Evolutionary conservation across 1,140 invertebrate species (phyloP).

Genomic region (Aphidius gifuensis): DNA sequence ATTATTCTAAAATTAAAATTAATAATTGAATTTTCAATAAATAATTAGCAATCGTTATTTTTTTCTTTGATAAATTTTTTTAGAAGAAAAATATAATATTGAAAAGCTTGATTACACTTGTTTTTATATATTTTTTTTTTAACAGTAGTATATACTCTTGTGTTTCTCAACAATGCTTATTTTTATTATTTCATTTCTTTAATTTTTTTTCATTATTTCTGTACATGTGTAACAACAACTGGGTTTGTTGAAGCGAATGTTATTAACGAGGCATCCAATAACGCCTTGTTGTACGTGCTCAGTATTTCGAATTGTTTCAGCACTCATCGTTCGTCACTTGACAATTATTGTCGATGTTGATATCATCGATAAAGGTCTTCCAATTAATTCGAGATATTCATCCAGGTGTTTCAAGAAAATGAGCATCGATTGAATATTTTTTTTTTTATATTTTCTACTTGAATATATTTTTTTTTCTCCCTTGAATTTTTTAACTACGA

Average conservation of each 20-base stretch:
- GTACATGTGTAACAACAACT: constrained; percentile 1
- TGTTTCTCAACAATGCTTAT: no score
- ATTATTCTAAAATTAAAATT: no score
- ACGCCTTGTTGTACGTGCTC: constrained; percentile 16
- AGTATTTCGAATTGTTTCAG: constrained; percentile 22
- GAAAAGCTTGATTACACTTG: no score
- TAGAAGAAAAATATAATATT: not conserved
- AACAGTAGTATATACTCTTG: no score
- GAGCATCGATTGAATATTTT: constrained; percentile 7
- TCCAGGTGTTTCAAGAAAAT: constrained; percentile 2
- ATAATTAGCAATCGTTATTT: no score
- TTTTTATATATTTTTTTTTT: no score
- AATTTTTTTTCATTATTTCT: constrained; percentile 1
- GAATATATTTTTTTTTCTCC: not conserved
- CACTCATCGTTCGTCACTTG: constrained; percentile 22
- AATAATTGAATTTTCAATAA: no score
- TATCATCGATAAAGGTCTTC: constrained; percentile 17
- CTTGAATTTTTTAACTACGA: no score
- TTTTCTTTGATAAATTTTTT: no score
- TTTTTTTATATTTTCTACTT: not conserved
- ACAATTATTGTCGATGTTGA: constrained; percentile 22
- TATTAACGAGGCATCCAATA: constrained; percentile 23
- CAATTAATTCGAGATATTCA: constrained; percentile 24
- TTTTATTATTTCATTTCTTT: no score
- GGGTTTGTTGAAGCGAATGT: constrained; percentile 21